Evolutionary conservation across 1,140 invertebrate genomes (phyloP), one percentile per base, ranked within the genome.

Genomic region (Ostrea denselamellosa): DNA sequence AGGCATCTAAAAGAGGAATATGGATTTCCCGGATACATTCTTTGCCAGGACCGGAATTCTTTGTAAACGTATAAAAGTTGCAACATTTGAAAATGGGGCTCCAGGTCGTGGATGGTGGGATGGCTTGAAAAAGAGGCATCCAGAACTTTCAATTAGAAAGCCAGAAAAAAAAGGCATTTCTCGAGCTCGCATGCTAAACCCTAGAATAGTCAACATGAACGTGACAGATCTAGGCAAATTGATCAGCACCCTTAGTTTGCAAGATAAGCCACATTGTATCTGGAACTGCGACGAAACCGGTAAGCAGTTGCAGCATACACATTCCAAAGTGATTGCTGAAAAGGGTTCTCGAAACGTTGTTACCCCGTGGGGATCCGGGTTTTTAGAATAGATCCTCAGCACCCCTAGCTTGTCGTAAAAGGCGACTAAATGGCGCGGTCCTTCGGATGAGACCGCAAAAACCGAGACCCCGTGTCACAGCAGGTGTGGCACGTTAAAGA

Each of bases 221-320:
- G 25, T 88, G 51, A 51, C 17, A 19, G 65, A 28, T 17, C 17
- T 88, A 17, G 84, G 53, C 8, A 10, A 81, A 17, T 54, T 71
- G 14, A 25, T 88, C 3, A 17, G 9, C 12, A 10, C 68, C 12
- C 56, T 88, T 0, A 83, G 51, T 44, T 28, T 86, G 0, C 7
- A 51, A 2, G 3, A 85, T 17, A 86, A 83, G 25, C 87, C 84
- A 0, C 8, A 88, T 5, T 12, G 9, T 0, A 86, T n/a, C n/a
- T n/a, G 83, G 19, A n/a, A n/a, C 90, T 90, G 81, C 44, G 85
- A 86, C 22, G 77, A 87, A 83, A 81, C 51, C n/a, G n/a, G n/a
- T n/a, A n/a, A n/a, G n/a, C n/a, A n/a, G n/a, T n/a, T n/a, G n/a
- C n/a, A n/a, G n/a, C n/a, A n/a, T n/a, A n/a, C n/a, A n/a, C n/a